Evolutionary conservation across 2,797 vertebrate species (phyloP), one percentile per base, ranked within the genome.

Genomic region (Sebastiscus albofasciatus): DNA sequence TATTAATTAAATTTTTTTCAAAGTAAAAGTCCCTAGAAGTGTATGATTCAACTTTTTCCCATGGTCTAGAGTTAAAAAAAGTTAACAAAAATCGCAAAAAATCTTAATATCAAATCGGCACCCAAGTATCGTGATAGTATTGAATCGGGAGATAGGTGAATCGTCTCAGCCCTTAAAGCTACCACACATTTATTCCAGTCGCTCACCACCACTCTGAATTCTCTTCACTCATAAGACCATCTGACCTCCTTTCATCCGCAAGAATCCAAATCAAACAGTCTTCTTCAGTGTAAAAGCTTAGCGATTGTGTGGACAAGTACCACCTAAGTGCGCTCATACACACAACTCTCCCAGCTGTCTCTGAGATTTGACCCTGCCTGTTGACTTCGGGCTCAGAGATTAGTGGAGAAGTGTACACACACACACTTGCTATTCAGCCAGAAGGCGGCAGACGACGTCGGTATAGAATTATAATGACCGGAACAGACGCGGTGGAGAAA

Each of bases 291-390:
- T 87, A 58, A 89, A 86, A 90, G 80, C 75, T 70, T 80, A 75
- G 83, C 24, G 69, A 82, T 4, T 67, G 77, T 86, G 84, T 69
- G 73, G 86, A 89, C 86, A 88, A 85, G 87, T 81, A 84, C 75
- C 83, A 67, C 65, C 83, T 84, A 68, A 85, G 84, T 78, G 74
- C 34, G 72, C 75, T 81, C 75, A 79, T 69, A 83, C 58, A 62
- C 33, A 65, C 46, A 74, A 80, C 76, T 88, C 82, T 81, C 75
- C 46, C 22, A 64, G 86, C 78, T 67, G 49, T 89, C 87, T 82
- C 85, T n/a, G 52, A 90, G 91, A 87, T 87, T 94, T 90, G 93
- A 93, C 90, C 90, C 90, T 77, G 88, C 91, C 85, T 90, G 89
- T 94, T 94, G 92, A 93, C 90, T 93, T 61, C 82, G 33, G 78